Evolutionary conservation across 2,888 invertebrate species (phyloP).

Genomic region (Xestia c-nigrum): DNA sequence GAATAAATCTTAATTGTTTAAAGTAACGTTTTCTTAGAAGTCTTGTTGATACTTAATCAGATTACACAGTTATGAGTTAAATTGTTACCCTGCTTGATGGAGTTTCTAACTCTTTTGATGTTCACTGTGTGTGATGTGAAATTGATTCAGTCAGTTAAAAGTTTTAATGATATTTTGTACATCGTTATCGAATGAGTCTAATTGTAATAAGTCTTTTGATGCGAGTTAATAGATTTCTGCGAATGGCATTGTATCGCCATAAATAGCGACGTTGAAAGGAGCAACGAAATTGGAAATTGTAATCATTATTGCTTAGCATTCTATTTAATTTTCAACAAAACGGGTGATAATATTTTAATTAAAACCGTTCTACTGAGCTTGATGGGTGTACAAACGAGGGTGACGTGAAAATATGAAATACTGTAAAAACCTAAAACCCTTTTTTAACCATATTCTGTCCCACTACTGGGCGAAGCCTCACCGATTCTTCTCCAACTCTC

Average conservation of each 20-base stretch:
- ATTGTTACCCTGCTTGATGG: slow-evolving; percentile 46
- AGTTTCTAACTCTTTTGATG: slow-evolving; percentile 46
- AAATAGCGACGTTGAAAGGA: background rate
- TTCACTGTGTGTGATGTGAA: slow-evolving; percentile 37
- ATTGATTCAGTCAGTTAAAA: slow-evolving; percentile 42
- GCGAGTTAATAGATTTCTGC: background rate
- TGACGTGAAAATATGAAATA: background rate
- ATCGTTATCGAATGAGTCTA: slow-evolving; percentile 3
- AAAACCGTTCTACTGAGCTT: background rate
- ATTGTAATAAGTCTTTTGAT: background rate
- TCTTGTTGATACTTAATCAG: slow-evolving; percentile 52
- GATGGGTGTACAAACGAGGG: background rate
- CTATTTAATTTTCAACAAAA: background rate
- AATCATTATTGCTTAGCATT: background rate
- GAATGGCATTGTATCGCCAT: background rate
- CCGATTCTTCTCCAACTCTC: too few relatives aligned
- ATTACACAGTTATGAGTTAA: slow-evolving; percentile 53
- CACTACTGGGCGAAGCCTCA: too few relatives aligned
- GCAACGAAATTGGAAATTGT: slow-evolving; percentile 3
- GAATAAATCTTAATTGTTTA: slow-evolving; percentile 61
- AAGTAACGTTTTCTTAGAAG: slow-evolving; percentile 47
- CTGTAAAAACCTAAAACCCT: background rate
- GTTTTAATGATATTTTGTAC: slow-evolving; percentile 42
- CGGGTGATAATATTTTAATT: background rate
- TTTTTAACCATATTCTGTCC: too few relatives aligned